Base-by-base conservation (phyloP, 2,113 vertebrate genomes). In the Bos javanicus region DNA sequence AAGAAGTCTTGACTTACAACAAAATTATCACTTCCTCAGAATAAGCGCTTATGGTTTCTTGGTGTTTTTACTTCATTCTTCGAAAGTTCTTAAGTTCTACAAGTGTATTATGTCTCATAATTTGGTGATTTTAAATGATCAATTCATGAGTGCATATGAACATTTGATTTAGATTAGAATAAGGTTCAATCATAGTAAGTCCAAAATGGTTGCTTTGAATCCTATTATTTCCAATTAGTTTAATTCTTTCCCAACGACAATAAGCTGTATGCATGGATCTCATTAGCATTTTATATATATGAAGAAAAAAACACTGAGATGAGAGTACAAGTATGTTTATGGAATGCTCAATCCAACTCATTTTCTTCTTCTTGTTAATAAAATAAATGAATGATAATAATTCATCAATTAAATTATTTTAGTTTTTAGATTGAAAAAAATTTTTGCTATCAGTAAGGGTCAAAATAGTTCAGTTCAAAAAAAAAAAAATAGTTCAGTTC, bases 301-400 rank as follows among this genome's bases (percentile, higher is more conserved):
- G 17, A 26, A 87, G 30, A 39, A 54, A 52, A 43, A 76, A 88
- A 19, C 10, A 11, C n/a, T 48, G n/a, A 83, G 21, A 62, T n/a
- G 26, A 87, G 1, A 7, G 1, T 39, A 93, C 5, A 87, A 88
- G 33, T 64, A 26, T 39, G 6, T 57, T 94, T 67, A 30, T 30
- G 14, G 80, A 95, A 60, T 48, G 11, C 6, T 87, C 56, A 67
- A 4, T 46, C 50, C 25, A 83, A 80, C 17, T 80, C 10, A 39
- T 85, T 76, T 76, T 62, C 83, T 64, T 76, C 54, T 84, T 81
- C 43, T 84, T 46, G 50, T 76, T 85, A 92, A 78, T 76, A 82
- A 82, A 94, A 95, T 76, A 95, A 91, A 25, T 85, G 12, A n/a
- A 80, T 90, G 25, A 87, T 86, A 90, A 57, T 52, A 78, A 91